Evolutionary conservation across 2,888 invertebrate species (phyloP).

Genomic region (Cacoxenus indagator): DNA sequence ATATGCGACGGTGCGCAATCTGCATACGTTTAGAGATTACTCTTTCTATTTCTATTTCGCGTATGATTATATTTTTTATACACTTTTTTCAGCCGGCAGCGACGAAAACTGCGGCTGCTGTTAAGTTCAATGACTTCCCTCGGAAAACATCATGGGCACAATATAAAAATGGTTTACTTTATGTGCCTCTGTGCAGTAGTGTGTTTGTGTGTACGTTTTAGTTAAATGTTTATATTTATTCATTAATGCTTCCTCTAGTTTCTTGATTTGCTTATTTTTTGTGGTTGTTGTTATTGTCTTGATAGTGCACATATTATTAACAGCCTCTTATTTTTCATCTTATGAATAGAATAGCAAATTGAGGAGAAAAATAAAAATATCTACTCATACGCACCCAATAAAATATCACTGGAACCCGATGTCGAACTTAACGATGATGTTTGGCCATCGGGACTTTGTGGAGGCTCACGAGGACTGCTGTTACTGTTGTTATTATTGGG

Average conservation of each 20-base stretch:
- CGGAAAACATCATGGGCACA: conserved; percentile 64
- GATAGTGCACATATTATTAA: conserved; percentile 45
- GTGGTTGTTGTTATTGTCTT: conserved; percentile 21
- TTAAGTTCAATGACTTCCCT: conserved; percentile 66
- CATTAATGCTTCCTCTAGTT: conserved; percentile 56
- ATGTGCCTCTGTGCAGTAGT: neutral
- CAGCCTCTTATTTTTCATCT: conserved; percentile 37
- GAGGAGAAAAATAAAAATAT: neutral
- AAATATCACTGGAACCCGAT: conserved; percentile 67
- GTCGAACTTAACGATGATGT: conserved; percentile 67
- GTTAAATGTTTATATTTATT: conserved; percentile 55
- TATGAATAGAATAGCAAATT: neutral
- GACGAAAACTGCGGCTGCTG: conserved; percentile 6
- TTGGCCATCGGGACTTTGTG: conserved; percentile 70
- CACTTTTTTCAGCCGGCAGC: conserved; percentile 43
- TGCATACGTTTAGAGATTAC: conserved; percentile 30
- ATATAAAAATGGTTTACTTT: conserved; percentile 6
- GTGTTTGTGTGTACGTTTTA: neutral
- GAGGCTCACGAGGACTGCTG: conserved; percentile 64
- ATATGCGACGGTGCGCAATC: conserved; percentile 1
- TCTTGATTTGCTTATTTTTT: conserved; percentile 56
- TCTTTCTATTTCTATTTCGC: conserved; percentile 32
- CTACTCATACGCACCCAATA: conserved; percentile 62
- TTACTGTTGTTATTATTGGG: conserved; percentile 60
- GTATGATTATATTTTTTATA: conserved; percentile 29